phyloP scores from a whole-genome alignment of 2,888 invertebrate genomes.

The Protonemura montana region DNA sequence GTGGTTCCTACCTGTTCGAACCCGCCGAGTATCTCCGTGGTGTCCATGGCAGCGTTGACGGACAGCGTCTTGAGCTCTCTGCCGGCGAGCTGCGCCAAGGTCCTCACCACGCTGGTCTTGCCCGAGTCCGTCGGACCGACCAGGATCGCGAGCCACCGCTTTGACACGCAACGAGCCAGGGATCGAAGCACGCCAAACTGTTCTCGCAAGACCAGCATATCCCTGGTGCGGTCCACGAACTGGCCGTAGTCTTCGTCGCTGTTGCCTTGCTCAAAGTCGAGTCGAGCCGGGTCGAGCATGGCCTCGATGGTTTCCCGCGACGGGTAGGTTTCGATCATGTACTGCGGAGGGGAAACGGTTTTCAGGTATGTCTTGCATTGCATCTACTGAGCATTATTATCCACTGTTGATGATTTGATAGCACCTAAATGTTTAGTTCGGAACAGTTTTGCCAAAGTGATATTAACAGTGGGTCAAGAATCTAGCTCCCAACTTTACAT shows the following conservation, averaged over 20 bases:
- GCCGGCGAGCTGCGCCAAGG: slow-evolving; percentile 78
- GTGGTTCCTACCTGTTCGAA: slow-evolving; percentile 86
- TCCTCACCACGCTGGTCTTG: slow-evolving; percentile 79
- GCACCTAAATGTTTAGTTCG: no score
- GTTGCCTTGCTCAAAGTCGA: slow-evolving; percentile 56
- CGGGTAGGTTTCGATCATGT: no score
- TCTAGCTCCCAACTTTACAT: no score
- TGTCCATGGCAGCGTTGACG: slow-evolving; percentile 92
- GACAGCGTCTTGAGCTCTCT: slow-evolving; percentile 77
- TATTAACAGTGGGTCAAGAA: no score
- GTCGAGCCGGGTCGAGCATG: not conserved
- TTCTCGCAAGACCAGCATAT: slow-evolving; percentile 60
- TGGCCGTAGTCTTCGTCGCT: slow-evolving; percentile 56
- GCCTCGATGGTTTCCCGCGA: no score
- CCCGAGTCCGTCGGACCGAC: slow-evolving; percentile 81
- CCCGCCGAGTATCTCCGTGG: slow-evolving; percentile 92
- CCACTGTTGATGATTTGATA: no score
- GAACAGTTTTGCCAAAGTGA: no score
- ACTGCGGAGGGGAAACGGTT: no score
- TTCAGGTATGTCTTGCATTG: no score
- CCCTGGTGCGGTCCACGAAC: slow-evolving; percentile 48
- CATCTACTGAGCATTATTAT: no score
- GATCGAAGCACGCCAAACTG: slow-evolving; percentile 78
- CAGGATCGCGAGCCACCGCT: slow-evolving; percentile 92
- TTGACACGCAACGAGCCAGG: slow-evolving; percentile 83